Evolutionary conservation across 2,888 invertebrate genomes (phyloP).

Genomic region (Falcaria lacertinaria): DNA sequence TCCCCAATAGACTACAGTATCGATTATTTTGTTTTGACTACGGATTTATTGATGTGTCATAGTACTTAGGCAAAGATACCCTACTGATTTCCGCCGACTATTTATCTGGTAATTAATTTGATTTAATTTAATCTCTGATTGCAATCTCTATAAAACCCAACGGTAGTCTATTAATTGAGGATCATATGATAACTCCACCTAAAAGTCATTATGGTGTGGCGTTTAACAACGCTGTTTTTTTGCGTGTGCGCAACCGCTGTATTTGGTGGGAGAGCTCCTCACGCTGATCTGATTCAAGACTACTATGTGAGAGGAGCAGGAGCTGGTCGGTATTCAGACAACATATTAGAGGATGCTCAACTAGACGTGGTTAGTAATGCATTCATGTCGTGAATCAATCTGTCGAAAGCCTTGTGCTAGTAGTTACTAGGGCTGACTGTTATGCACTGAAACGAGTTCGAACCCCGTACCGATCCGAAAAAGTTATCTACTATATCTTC

Average conservation of each 20-base stretch:
- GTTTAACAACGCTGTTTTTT: slow-evolving; percentile 11
- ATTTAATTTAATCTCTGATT: slow-evolving; percentile 1
- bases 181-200: slow-evolving; percentile 6
- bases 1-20: too few relatives aligned
- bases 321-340: slow-evolving; percentile 27
- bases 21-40: too few relatives aligned
- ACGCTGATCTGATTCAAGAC: slow-evolving; percentile 29
- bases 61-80: neutral
- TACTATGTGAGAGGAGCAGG: slow-evolving; percentile 16
- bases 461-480: too few relatives aligned
- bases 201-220: slow-evolving; percentile 11
- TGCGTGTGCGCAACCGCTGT: slow-evolving; percentile 11
- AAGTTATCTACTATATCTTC: too few relatives aligned
- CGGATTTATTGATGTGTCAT: neutral
- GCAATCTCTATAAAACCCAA: slow-evolving; percentile 1
- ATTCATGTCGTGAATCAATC: neutral
- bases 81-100: neutral
- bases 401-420: too few relatives aligned
- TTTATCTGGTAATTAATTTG: slow-evolving; percentile 2
- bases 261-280: slow-evolving; percentile 24
- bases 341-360: slow-evolving; percentile 39
- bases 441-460: too few relatives aligned
- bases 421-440: too few relatives aligned
- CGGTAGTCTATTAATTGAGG: neutral
- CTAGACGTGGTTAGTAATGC: slow-evolving; percentile 37